Evolutionary conservation across 35 echinoderm and acorn worm genomes (phyloP).

Genomic region (Ophioderma brevispina): DNA sequence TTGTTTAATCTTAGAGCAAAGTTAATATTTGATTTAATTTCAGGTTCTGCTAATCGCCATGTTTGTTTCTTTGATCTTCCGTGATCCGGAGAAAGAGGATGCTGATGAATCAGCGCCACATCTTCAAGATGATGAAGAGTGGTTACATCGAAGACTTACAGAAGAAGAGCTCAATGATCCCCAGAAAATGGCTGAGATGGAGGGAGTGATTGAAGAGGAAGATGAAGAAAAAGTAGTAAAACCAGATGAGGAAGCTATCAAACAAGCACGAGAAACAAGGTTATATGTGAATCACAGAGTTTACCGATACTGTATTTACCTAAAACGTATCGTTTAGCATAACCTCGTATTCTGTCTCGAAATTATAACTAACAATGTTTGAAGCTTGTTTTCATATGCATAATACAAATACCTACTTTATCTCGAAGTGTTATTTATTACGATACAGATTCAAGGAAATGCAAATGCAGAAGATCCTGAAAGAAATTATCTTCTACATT

Average conservation of each 20-base stretch:
- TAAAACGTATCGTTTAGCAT: no score
- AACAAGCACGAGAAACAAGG: neutral
- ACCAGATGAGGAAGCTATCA: neutral
- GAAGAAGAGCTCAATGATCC: slow-evolving; percentile 51
- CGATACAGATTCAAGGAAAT: slow-evolving; percentile 97
- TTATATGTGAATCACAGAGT: no score
- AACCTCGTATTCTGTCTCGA: no score
- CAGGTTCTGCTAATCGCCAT: slow-evolving; percentile 70
- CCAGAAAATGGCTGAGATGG: slow-evolving; percentile 40
- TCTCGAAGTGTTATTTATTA: no score
- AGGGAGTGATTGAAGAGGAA: neutral
- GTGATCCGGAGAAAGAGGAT: slow-evolving; percentile 81
- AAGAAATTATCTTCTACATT: slow-evolving; percentile 92
- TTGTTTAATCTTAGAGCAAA: no score
- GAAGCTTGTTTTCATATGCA: no score
- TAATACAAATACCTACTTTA: no score
- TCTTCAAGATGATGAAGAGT: slow-evolving; percentile 84
- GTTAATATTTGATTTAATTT: neutral
- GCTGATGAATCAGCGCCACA: slow-evolving; percentile 50
- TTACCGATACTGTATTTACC: no score
- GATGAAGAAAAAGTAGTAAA: neutral
- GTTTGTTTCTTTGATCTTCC: slow-evolving; percentile 76
- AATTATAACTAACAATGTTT: no score
- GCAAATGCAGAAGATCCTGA: slow-evolving; percentile 81
- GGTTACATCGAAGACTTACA: slow-evolving; percentile 79